These are phyloP conservation scores for Apodemus sylvaticus DNA, from an alignment of 2,113 vertebrate genomes.

Conservation along the genomic window DNA sequence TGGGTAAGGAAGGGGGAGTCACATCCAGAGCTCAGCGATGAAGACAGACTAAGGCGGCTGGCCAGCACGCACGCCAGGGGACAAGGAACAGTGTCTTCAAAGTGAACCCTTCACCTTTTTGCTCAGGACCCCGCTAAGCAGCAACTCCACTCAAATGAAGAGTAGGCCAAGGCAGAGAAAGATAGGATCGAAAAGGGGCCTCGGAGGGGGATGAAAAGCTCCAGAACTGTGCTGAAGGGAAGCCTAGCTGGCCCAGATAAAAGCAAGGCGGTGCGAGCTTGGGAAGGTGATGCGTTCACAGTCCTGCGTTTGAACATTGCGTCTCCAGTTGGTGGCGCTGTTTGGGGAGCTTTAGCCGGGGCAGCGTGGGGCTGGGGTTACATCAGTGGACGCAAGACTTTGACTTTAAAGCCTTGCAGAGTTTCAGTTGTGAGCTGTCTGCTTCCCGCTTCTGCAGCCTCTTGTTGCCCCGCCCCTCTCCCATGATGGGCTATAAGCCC, in stretches of 20 bases:
- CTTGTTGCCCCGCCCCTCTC: not conserved
- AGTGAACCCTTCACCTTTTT: not conserved
- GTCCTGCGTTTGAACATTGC: not conserved
- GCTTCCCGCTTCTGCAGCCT: not conserved
- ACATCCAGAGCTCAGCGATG: fast-evolving
- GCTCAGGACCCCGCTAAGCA: not conserved
- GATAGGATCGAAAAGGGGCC: too few relatives aligned
- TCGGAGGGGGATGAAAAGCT: not conserved
- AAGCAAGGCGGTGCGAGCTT: not conserved
- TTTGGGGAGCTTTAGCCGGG: not conserved
- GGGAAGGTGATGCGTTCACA: too few relatives aligned
- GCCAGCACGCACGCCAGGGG: not conserved
- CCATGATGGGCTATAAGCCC: not conserved
- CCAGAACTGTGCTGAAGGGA: not conserved
- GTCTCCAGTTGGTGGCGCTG: not conserved
- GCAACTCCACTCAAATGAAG: not conserved
- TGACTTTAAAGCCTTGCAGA: not conserved
- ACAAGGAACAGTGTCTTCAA: not conserved
- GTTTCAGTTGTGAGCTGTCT: not conserved
- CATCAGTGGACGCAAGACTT: not conserved
- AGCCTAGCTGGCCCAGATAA: not conserved
- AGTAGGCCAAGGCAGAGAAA: not conserved
- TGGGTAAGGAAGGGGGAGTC: not conserved
- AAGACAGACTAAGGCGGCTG: not conserved
- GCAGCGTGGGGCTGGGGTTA: not conserved